Evolutionary conservation across 1,140 invertebrate species (phyloP).

Genomic region (Drosophila melanogaster): DNA sequence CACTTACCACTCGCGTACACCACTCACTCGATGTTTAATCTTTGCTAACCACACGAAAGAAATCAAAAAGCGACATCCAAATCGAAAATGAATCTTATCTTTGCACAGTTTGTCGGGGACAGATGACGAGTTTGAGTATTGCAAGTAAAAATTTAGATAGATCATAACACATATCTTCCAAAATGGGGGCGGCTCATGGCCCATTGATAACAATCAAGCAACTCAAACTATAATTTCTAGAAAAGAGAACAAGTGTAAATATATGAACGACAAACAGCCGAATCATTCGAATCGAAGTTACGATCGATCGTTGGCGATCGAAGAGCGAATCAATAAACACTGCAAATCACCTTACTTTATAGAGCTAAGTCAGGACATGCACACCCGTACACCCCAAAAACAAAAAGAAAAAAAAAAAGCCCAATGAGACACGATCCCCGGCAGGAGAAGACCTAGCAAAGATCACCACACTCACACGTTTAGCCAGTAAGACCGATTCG

Average conservation of each 20-base stretch:
- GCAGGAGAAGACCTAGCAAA: conserved; percentile 16
- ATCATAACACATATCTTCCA: conserved; percentile 81
- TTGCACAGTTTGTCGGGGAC: conserved; percentile 59
- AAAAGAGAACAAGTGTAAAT: conserved; percentile 64
- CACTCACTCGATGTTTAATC: conserved; percentile 53
- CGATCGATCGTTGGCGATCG: conserved; percentile 8
- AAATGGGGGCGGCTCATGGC: conserved; percentile 25
- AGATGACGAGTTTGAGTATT: conserved; percentile 41
- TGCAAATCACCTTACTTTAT: conserved; percentile 78
- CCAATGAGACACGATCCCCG: conserved; percentile 11
- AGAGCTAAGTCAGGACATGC: conserved; percentile 67
- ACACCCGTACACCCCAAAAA: conserved; percentile 16
- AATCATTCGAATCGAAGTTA: conserved; percentile 30
- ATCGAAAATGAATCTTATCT: conserved; percentile 45
- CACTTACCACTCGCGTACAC: conserved; percentile 33
- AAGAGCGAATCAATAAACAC: conserved; percentile 51
- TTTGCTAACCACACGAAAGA: conserved; percentile 47
- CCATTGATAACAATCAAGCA: conserved; percentile 70
- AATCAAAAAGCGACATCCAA: conserved; percentile 31
- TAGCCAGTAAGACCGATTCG: conserved; percentile 45
- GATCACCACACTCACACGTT: conserved; percentile 19
- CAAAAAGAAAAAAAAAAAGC: conserved; percentile 24
- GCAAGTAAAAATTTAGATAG: conserved; percentile 57
- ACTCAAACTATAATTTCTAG: conserved; percentile 58
- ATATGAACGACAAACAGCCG: conserved; percentile 31